Evolutionary conservation across 1,140 invertebrate genomes (phyloP), one percentile per base, ranked within the genome.

Genomic region (Alviniconcha marisindica): DNA sequence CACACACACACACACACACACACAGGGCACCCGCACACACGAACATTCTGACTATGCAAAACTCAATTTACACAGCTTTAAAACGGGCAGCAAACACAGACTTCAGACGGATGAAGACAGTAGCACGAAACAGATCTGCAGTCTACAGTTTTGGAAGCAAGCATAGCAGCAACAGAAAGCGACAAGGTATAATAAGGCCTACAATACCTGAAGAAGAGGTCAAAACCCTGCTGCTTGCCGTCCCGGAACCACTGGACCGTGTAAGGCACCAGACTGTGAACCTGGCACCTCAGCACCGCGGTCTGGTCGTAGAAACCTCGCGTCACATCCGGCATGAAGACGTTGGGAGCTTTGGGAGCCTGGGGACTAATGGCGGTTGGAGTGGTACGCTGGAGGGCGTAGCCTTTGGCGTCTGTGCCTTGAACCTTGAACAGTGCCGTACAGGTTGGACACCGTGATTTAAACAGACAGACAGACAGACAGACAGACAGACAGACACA

Each of bases 211-310:
- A 86, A 90, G 86, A 86, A 89, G 28, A 87, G 80, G 77, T 90
- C 79, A 83, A 89, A 84, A 54, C 92, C 92, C 48, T 91, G 88
- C 63, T 86, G 83, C 24, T 84, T 84, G 18, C 87, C 90, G 10
- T 93, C 91, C 83, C 93, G 93, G 66, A 89, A 94, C 94, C 94
- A 95, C 76, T 92, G 90, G 1, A 95, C 92, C 42, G 90, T 91
- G 88, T 94, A 95, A 0, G 94, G 94, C 3, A 94, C 90, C n/a
- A 93, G 86, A 82, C 94, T 95, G 78, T 94, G 91, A 1, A 95
- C 93, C 36, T 90, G 85, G 88, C 95, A 95, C 0, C 87, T 92
- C 15, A 95, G 82, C 40, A 90, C 90, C 10, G 92, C 90, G 21
- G 89, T 89, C 12, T 86, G 77, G 56, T 89, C 88, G 84, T 89